These are phyloP conservation scores for Rhingia rostrata DNA, from an alignment of 2,888 invertebrate genomes.

Conservation along the genomic window DNA sequence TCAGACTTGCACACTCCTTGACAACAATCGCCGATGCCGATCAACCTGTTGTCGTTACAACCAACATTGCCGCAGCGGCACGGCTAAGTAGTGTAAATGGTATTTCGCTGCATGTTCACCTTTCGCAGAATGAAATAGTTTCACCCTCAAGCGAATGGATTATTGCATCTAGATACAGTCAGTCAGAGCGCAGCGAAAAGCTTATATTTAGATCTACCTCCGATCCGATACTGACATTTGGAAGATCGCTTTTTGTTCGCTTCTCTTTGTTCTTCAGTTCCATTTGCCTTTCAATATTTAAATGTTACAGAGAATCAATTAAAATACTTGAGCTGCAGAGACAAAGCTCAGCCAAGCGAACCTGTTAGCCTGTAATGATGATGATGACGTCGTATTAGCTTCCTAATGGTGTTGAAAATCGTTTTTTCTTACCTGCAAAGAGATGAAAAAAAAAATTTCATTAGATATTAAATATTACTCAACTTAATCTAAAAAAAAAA, in stretches of 20 bases:
- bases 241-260: neutral
- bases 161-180: constrained; percentile 43
- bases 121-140: constrained; percentile 57
- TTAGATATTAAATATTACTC: neutral
- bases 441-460: constrained; percentile 9
- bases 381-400: constrained; percentile 4
- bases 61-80: neutral
- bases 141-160: constrained; percentile 56
- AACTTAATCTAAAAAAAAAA: constrained; percentile 22
- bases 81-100: constrained; percentile 38
- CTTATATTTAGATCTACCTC: constrained; percentile 21
- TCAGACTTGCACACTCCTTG: constrained; percentile 43
- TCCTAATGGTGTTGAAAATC: constrained; percentile 4
- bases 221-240: constrained; percentile 58
- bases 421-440: constrained; percentile 44
- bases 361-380: constrained; percentile 22
- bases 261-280: constrained; percentile 25
- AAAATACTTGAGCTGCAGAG: constrained; percentile 53
- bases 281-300: constrained; percentile 35
- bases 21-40: constrained; percentile 38
- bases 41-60: constrained; percentile 39
- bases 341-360: constrained; percentile 24
- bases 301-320: constrained; percentile 64
- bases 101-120: constrained; percentile 64
- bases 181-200: constrained; percentile 23